Percentiles rank a stretch among this genome's conserved stretches.
Conservation (phyloP, 2,888 invertebrate species). For the Atethmia centrago region DNA sequence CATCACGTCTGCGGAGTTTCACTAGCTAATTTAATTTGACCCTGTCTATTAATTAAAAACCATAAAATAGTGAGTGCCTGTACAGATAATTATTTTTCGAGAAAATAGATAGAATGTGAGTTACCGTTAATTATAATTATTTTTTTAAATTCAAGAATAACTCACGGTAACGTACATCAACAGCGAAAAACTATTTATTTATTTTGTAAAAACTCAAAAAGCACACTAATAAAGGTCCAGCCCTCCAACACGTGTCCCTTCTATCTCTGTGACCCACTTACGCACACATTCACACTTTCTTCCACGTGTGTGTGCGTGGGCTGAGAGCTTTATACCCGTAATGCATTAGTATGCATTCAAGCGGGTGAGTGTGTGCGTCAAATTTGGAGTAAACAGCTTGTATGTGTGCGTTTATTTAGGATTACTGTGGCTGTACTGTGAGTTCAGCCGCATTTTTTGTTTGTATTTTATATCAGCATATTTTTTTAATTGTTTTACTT, state of each 20-base stretch:
- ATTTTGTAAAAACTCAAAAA: background rate
- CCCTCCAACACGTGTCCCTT: slow-evolving; percentile 89
- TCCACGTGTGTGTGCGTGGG: slow-evolving; percentile 68
- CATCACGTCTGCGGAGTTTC: no score
- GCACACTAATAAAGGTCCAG: slow-evolving; percentile 82
- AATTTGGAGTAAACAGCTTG: slow-evolving; percentile 77
- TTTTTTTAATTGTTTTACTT: background rate
- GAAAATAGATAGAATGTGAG: background rate
- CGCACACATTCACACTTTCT: slow-evolving; percentile 75
- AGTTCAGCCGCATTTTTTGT: slow-evolving; percentile 43
- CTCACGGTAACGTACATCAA: background rate
- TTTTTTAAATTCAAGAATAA: background rate
- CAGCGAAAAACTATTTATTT: background rate
- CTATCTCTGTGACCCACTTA: slow-evolving; percentile 90
- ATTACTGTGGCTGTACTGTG: slow-evolving; percentile 62
- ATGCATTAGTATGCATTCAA: slow-evolving; percentile 78
- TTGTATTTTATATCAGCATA: background rate
- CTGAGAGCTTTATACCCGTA: slow-evolving; percentile 50
- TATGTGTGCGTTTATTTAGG: slow-evolving; percentile 77
- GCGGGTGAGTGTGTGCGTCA: slow-evolving; percentile 68
- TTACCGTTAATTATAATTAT: background rate
- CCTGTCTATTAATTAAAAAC: no score
- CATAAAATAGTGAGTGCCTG: slow-evolving; percentile 2
- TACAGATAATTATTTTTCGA: background rate
- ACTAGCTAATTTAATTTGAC: no score